Evolutionary conservation across 2,797 vertebrate species (phyloP).

Genomic region (Hemitrygon akajei): DNA sequence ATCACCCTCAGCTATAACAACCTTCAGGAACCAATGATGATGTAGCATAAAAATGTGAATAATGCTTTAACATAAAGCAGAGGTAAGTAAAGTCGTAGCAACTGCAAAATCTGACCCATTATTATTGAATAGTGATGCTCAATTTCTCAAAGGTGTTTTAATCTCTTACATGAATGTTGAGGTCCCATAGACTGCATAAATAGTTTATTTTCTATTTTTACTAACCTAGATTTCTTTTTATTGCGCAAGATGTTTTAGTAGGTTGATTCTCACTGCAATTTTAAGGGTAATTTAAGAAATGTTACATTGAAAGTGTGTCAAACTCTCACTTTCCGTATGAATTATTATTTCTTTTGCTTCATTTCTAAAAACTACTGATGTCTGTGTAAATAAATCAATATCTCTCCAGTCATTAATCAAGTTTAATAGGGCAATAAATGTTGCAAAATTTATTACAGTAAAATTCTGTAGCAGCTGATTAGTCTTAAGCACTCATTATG

Average conservation of each 20-base stretch:
- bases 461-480: slow-evolving; percentile 37
- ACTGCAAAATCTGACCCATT: background rate
- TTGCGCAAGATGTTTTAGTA: background rate
- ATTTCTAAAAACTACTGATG: background rate
- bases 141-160: background rate
- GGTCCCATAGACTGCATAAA: background rate
- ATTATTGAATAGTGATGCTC: background rate
- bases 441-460: slow-evolving; percentile 38
- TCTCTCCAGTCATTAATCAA: slow-evolving; percentile 19
- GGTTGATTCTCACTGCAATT: background rate
- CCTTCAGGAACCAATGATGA: background rate
- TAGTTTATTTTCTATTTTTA: background rate
- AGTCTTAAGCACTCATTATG: slow-evolving; percentile 37
- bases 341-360: background rate
- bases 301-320: background rate
- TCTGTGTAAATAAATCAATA: slow-evolving; percentile 29
- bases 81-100: background rate
- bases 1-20: too few relatives aligned
- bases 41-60: background rate
- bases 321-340: background rate
- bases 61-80: background rate
- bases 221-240: background rate
- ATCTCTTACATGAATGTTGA: background rate
- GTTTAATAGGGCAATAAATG: slow-evolving; percentile 38
- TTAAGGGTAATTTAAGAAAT: background rate